Evolutionary conservation across 2,888 invertebrate genomes (phyloP).

Genomic region (Calliscelio sp.): DNA sequence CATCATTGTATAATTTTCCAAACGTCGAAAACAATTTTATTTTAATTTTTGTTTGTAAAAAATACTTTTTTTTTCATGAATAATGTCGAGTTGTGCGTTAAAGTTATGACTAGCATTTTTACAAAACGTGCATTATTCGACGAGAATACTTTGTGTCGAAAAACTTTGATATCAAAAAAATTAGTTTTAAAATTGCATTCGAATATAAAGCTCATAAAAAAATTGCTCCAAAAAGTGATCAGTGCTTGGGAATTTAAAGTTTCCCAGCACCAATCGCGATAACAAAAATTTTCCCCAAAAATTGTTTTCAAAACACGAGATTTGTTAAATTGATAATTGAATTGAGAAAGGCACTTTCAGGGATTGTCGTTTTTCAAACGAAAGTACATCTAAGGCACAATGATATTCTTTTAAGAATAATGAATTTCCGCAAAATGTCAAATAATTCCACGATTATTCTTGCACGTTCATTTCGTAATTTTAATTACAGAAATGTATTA

Average conservation of each 20-base stretch:
- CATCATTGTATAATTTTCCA: conserved; percentile 14
- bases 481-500: conserved; percentile 48
- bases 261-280: too few relatives aligned
- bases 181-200: neutral
- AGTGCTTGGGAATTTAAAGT: too few relatives aligned
- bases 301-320: too few relatives aligned
- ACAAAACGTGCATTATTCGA: conserved; percentile 71
- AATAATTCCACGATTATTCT: conserved; percentile 35
- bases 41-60: neutral
- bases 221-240: too few relatives aligned
- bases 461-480: conserved; percentile 33
- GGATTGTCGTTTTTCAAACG: conserved; percentile 42
- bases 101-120: conserved; percentile 84
- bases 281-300: too few relatives aligned
- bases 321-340: too few relatives aligned
- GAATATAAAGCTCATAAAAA: too few relatives aligned
- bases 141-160: conserved; percentile 29
- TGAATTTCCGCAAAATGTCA: too few relatives aligned
- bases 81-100: conserved; percentile 71
- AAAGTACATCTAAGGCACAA: conserved; percentile 61
- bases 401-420: too few relatives aligned
- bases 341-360: too few relatives aligned
- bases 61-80: neutral
- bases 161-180: too few relatives aligned
- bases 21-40: too few relatives aligned